Evolutionary conservation across 2,888 invertebrate species (phyloP), one percentile per base, ranked within the genome.

Genomic region (Octodonta nipae): DNA sequence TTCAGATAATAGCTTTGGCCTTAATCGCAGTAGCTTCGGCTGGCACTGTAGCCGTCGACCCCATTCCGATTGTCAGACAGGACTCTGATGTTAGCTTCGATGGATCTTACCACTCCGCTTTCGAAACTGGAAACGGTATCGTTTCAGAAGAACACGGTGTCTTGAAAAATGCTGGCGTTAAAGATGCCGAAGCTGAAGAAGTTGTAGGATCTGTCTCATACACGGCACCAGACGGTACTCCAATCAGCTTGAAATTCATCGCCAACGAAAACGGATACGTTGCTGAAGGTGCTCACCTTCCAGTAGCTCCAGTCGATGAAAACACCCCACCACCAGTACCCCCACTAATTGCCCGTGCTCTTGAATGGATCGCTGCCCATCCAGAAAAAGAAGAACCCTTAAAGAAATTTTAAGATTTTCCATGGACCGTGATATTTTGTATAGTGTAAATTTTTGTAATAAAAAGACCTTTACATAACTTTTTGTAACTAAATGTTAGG

Each of bases 241-340:
- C 43, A 11, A 38, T 45, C 12, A n/a, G 12, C 8, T 13, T 26
- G 11, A 12, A n/a, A 8, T 36, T 33, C 11, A 31, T 26, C 13
- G 36, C 36, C 7, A 27, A 36, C 13, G 33, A 36, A 22, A 27
- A 36, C 43, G 78, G 78, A 30, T 77, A 66, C 65, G 72, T 73
- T 52, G 73, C 76, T 4, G 66, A 63, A 46, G 72, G 73, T 10
- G 63, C 63, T 13, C 72, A 73, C 45, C 54, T 74, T 2, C 75
- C 75, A 16, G 44, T 44, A n/a, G 39, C 43, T n/a, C 60, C 17
- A 14, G 78, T 79, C 33, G 72, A 79, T 49, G 78, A 78, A 54
- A 77, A 78, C 26, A 72, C 71, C 2, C 67, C 78, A 15, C 78
- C 75, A 24, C 78, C 78, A 37, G 71, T 77, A 36, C 79, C 79